Evolutionary conservation across 2,113 vertebrate species (phyloP).

Genomic region (Urocolius indicus): DNA sequence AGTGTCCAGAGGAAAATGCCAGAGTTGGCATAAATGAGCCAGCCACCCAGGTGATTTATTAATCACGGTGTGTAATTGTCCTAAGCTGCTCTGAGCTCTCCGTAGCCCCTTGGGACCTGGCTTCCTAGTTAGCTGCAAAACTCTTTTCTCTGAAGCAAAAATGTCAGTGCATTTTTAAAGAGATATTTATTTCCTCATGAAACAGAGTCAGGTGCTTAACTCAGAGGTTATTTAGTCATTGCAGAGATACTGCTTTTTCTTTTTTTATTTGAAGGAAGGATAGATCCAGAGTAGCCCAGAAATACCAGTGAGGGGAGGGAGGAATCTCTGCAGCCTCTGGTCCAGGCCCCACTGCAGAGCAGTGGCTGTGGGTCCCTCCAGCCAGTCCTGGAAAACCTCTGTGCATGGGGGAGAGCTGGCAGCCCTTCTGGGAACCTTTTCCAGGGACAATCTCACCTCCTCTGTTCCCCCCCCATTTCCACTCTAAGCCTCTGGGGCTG

Average conservation of each 20-base stretch:
- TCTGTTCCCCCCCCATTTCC: accelerated
- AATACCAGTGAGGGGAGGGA: accelerated
- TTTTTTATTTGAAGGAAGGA: background rate
- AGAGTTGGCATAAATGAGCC: background rate
- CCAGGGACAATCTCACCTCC: background rate
- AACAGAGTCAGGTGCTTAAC: background rate
- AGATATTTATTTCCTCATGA: background rate
- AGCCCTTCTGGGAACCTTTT: background rate
- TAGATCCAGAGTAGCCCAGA: background rate
- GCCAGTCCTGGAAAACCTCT: accelerated
- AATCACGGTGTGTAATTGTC: background rate
- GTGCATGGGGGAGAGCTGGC: background rate
- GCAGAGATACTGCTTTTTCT: background rate
- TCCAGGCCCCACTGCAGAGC: background rate
- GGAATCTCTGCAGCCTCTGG: background rate
- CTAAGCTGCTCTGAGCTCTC: background rate
- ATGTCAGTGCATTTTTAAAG: background rate
- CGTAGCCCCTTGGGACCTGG: background rate
- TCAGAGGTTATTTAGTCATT: background rate
- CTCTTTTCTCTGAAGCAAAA: background rate
- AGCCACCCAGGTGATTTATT: background rate
- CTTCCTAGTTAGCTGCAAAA: background rate
- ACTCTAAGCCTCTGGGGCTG: background rate
- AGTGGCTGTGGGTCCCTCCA: background rate
- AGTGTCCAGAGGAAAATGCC: background rate